Evolutionary conservation across 2,888 invertebrate genomes (phyloP).

Genomic region (Chydorus sphaericus): DNA sequence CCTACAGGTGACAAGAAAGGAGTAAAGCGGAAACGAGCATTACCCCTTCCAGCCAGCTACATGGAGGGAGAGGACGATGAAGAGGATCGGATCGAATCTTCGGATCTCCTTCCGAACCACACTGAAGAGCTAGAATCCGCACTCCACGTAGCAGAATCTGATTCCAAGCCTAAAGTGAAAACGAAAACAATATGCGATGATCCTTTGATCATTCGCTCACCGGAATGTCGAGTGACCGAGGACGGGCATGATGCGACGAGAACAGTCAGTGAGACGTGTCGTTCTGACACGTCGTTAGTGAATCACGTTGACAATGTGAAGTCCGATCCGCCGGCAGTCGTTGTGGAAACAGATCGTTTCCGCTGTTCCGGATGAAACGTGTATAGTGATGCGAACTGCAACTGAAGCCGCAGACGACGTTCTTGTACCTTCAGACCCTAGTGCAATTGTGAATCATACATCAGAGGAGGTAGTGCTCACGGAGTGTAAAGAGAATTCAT

Average conservation of each 20-base stretch:
- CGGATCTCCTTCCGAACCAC: neutral
- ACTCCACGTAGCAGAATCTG: neutral
- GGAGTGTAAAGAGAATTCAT: neutral
- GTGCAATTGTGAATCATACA: constrained; percentile 3
- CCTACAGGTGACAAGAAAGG: neutral
- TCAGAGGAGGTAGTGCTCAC: neutral
- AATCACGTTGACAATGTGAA: neutral
- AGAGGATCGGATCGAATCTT: neutral
- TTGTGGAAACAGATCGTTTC: neutral
- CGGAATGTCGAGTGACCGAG: neutral
- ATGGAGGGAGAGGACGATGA: neutral
- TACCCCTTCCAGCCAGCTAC: neutral
- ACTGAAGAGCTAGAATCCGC: neutral
- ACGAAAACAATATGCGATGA: neutral
- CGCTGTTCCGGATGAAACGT: neutral
- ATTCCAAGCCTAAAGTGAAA: constrained; percentile 2
- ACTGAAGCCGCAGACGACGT: neutral
- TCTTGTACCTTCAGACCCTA: neutral
- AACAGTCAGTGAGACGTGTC: neutral
- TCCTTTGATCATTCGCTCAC: neutral
- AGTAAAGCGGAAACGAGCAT: constrained; percentile 6
- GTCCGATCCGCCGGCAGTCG: neutral
- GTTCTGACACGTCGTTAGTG: neutral
- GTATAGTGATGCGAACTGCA: neutral
- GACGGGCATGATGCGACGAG: too few species aligned